These are phyloP conservation scores for Acanthaster planci DNA, from an alignment of 35 echinoderm and acorn worm species.

Conservation along the genomic window DNA sequence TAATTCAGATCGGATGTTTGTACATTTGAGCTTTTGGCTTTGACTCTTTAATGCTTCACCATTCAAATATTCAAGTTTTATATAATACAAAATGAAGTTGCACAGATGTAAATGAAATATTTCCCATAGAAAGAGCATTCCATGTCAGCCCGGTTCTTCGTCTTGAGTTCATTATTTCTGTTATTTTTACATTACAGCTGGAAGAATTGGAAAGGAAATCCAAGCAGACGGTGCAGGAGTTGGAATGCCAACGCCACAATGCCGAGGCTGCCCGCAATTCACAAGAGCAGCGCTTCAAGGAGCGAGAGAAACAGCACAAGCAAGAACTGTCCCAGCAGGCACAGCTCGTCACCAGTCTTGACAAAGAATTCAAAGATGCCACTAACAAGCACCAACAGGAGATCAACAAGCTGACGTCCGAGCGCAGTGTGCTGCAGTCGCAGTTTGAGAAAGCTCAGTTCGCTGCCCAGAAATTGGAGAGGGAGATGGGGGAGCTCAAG, in stretches of 20 bases:
- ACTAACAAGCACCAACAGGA: constrained; percentile 78
- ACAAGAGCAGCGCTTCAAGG: constrained; percentile 75
- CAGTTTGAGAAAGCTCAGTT: constrained; percentile 72
- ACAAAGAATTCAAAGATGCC: constrained; percentile 65
- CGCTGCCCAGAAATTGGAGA: constrained; percentile 55
- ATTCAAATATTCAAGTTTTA: no score
- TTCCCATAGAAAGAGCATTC: no score
- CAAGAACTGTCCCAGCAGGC: constrained; percentile 77
- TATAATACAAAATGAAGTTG: no score
- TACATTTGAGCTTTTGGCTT: no score
- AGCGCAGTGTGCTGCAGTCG: constrained; percentile 58
- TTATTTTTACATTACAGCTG: constrained; percentile 48
- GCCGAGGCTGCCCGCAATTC: constrained; percentile 68
- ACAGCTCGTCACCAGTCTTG: constrained; percentile 45
- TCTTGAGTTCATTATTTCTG: no score
- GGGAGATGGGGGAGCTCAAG: constrained; percentile 68
- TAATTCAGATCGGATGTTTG: no score
- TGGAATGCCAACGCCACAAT: constrained; percentile 95
- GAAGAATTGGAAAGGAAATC: constrained; percentile 67
- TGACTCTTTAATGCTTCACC: no score
- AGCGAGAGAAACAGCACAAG: constrained; percentile 85
- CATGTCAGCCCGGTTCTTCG: no score
- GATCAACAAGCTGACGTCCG: constrained; percentile 55
- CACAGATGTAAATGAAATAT: no score
- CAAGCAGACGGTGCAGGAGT: constrained; percentile 78